phyloP scores from a whole-genome alignment of 1,140 invertebrate species.

The Papilio helenus region DNA sequence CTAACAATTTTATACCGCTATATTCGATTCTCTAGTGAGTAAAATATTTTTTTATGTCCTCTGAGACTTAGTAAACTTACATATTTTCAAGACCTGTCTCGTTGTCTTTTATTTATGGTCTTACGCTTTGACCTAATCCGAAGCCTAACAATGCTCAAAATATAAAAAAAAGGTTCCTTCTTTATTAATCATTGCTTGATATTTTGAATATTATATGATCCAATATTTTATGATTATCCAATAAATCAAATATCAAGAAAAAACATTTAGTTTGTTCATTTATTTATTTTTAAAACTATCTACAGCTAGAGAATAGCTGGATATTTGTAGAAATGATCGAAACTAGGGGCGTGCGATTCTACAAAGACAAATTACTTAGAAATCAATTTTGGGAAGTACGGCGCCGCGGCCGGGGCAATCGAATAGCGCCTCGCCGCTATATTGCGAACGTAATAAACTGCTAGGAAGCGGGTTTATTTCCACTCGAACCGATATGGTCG shows the following conservation, averaged over 20 bases:
- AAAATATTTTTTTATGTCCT: not conserved
- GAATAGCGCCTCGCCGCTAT: conserved; percentile 60
- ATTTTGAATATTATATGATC: not conserved
- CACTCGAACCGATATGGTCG: conserved; percentile 61
- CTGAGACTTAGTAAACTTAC: not conserved
- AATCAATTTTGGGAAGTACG: conserved; percentile 64
- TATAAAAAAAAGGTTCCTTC: not conserved
- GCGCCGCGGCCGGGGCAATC: conserved; percentile 53
- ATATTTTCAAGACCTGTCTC: not conserved
- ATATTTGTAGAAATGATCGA: conserved; percentile 33
- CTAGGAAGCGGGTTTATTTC: conserved; percentile 63
- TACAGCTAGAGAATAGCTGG: conserved; percentile 38
- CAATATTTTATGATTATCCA: too few relatives aligned
- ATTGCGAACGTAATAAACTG: conserved; percentile 75
- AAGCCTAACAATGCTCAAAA: not conserved
- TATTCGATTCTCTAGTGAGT: not conserved
- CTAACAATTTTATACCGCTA: not conserved
- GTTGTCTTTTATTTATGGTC: not conserved
- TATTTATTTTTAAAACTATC: not conserved
- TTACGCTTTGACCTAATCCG: not conserved
- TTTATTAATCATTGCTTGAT: not conserved
- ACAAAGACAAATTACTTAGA: conserved; percentile 62
- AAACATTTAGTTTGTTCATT: too few relatives aligned
- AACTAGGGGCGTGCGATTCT: conserved; percentile 36
- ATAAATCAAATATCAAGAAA: too few relatives aligned